Percentiles rank a stretch among this genome's conserved stretches.
Evolutionary conservation across 2,888 invertebrate species (phyloP).

Genomic region (Synanthedon andrenaeformis): DNA sequence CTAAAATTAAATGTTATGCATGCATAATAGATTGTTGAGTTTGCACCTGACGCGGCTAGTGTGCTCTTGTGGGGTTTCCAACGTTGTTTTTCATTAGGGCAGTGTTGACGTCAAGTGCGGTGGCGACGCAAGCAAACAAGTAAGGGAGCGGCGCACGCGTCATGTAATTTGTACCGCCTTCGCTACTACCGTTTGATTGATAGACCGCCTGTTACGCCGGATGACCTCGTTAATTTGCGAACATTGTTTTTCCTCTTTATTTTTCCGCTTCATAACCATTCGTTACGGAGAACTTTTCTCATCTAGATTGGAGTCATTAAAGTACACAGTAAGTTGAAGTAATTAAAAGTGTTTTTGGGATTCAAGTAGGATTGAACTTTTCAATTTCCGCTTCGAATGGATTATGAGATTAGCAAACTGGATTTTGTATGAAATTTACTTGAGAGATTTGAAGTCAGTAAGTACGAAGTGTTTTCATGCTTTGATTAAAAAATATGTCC

Average conservation of each 20-base stretch:
- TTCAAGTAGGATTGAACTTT: too few species aligned
- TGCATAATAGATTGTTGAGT: background rate
- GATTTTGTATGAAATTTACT: too few species aligned
- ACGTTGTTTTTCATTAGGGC: slow-evolving; percentile 28
- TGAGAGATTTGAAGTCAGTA: too few species aligned
- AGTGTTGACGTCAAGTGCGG: slow-evolving; percentile 41
- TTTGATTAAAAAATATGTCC: too few species aligned
- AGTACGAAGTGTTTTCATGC: too few species aligned
- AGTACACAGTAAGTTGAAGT: too few species aligned
- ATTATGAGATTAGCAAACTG: too few species aligned
- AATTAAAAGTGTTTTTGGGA: too few species aligned
- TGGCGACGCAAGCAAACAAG: slow-evolving; percentile 12
- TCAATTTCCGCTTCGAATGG: too few species aligned
- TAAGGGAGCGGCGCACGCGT: slow-evolving; percentile 51
- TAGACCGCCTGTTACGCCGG: slow-evolving; percentile 54
- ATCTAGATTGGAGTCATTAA: too few species aligned
- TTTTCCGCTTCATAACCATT: slow-evolving; percentile 21
- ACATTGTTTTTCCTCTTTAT: slow-evolving; percentile 34
- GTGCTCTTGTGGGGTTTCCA: background rate
- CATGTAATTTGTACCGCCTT: slow-evolving; percentile 34
- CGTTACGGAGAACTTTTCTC: background rate
- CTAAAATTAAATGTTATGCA: background rate
- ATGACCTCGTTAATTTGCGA: slow-evolving; percentile 41
- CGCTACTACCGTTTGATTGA: slow-evolving; percentile 46
- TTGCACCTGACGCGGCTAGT: background rate